Percentiles rank a stretch among this genome's conserved stretches.
Conservation (phyloP, 2,888 invertebrate genomes). For the Eledona agricola region DNA sequence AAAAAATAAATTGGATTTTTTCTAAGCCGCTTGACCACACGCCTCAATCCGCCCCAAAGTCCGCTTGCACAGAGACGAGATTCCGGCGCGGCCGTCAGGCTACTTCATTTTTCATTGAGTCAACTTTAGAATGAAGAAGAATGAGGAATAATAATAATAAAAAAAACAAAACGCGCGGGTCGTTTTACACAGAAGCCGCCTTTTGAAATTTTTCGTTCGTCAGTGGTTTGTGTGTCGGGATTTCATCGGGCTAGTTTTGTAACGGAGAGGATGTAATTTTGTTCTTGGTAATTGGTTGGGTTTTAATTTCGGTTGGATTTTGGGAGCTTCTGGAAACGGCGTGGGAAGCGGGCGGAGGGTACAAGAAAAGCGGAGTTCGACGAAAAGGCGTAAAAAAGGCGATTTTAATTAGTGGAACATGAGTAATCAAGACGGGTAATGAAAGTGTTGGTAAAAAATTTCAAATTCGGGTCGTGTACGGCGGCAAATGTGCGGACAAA, state of each 20-base stretch:
- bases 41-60: constrained; percentile 40
- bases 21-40: constrained; percentile 45
- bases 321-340: constrained; percentile 4
- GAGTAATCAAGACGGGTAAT: too few species aligned
- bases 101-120: constrained; percentile 60
- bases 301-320: constrained; percentile 23
- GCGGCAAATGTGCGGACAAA: too few species aligned
- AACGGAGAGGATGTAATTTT: constrained; percentile 32
- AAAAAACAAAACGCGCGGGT: constrained; percentile 37
- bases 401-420: too few species aligned
- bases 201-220: constrained; percentile 33
- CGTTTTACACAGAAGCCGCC: constrained; percentile 39
- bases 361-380: too few species aligned
- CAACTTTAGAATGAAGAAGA: constrained; percentile 50
- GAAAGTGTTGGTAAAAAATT: too few species aligned
- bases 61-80: constrained; percentile 37
- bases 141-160: constrained; percentile 44
- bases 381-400: too few species aligned
- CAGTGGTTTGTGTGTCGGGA: constrained; percentile 18
- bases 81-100: constrained; percentile 41
- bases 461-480: too few species aligned
- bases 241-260: constrained; percentile 27
- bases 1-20: constrained; percentile 61
- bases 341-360: too few species aligned
- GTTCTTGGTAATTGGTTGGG: constrained; percentile 18